phyloP scores from a whole-genome alignment of 2,113 vertebrate genomes.

The Ptychochromis oligacanthus region DNA sequence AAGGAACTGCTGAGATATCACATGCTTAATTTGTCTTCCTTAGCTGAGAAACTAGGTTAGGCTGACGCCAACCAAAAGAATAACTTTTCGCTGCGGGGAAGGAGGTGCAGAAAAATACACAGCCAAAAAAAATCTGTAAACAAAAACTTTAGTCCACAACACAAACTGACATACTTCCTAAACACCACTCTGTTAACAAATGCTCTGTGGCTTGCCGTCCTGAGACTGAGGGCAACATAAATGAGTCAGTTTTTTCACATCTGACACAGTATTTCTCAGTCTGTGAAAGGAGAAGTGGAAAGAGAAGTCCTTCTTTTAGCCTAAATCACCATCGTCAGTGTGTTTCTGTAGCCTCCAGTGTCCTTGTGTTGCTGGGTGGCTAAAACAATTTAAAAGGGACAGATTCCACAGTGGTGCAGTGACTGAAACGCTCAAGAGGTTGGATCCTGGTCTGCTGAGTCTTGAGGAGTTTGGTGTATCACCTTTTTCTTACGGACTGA shows the following conservation, averaged over 20 bases:
- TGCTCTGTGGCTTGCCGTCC: not conserved
- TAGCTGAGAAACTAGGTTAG: not conserved
- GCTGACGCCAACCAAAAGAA: fast-evolving
- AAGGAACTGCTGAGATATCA: not conserved
- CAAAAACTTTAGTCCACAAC: not conserved
- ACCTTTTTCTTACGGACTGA: slow-evolving; percentile 92
- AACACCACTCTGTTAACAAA: not conserved
- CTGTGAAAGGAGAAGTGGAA: slow-evolving; percentile 47
- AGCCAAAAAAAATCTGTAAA: not conserved
- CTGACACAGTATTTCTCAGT: not conserved
- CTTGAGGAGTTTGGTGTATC: slow-evolving; percentile 76
- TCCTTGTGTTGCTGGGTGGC: not conserved
- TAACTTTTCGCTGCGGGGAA: not conserved
- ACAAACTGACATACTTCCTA: not conserved
- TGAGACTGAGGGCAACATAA: not conserved
- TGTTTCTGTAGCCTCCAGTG: not conserved
- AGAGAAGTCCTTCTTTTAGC: slow-evolving; percentile 45
- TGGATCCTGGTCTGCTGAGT: slow-evolving; percentile 37
- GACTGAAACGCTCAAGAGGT: not conserved
- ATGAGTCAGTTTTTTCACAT: slow-evolving; percentile 17
- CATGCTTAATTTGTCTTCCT: not conserved
- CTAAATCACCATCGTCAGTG: not conserved
- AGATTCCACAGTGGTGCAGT: not conserved
- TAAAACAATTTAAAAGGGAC: not conserved
- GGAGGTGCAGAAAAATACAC: not conserved